phyloP scores from a whole-genome alignment of 2,797 vertebrate species.

The Hemibagrus guttatus region DNA sequence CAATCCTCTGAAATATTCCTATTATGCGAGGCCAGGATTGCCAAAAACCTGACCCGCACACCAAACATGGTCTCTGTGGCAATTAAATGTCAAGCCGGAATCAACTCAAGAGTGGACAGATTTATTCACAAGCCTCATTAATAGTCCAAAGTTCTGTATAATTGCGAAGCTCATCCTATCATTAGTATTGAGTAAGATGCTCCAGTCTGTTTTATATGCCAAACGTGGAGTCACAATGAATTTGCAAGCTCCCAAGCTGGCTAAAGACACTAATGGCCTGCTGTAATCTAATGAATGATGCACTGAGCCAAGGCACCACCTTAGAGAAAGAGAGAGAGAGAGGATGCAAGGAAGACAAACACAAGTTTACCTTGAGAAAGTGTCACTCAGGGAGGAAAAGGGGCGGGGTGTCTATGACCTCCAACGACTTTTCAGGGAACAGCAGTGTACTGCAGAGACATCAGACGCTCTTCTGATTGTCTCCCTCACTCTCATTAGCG shows the following conservation, averaged over 20 bases:
- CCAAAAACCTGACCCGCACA: conserved; percentile 2
- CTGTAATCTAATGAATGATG: conserved; percentile 94
- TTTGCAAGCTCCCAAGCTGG: conserved; percentile 85
- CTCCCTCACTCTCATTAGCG: conserved; percentile 60
- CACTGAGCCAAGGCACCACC: conserved; percentile 81
- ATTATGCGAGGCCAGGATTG: not conserved
- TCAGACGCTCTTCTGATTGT: conserved; percentile 28
- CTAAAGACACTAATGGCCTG: conserved; percentile 87
- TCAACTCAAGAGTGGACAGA: conserved; percentile 42
- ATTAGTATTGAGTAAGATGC: conserved; percentile 86
- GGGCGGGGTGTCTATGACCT: conserved; percentile 53
- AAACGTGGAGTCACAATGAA: conserved; percentile 83
- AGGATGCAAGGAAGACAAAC: conserved; percentile 69
- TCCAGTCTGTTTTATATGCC: conserved; percentile 86
- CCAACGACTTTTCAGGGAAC: conserved; percentile 43
- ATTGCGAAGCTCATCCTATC: conserved; percentile 85
- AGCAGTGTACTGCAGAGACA: conserved; percentile 53
- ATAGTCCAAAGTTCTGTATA: conserved; percentile 79
- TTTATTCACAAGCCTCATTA: conserved; percentile 71
- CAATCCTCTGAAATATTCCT: not conserved
- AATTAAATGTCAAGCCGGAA: conserved; percentile 51
- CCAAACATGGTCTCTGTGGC: conserved; percentile 10
- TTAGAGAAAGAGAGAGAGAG: conserved; percentile 61
- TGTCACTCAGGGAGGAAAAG: conserved; percentile 44
- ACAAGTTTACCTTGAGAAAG: conserved; percentile 69